Evolutionary conservation across 2,888 invertebrate genomes (phyloP), one percentile per base, ranked within the genome.

Genomic region (Cyclophora albipunctata): DNA sequence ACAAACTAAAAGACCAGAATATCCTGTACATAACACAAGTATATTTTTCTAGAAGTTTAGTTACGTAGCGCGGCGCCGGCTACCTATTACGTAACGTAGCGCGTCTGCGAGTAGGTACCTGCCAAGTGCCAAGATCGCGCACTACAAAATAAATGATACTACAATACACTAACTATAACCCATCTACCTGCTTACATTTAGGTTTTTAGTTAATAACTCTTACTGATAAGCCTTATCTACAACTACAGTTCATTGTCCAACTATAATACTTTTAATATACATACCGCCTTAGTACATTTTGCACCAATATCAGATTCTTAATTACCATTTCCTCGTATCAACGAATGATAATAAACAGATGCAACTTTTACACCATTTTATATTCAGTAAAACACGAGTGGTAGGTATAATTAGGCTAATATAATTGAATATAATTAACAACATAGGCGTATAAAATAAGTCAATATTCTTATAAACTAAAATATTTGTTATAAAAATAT

Each of bases 401-500:
- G 20, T 20, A 20, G 20, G 20, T 20, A 20, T 20, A 20, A 20
- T 1, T 20, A 20, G 1, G 20, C 20, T 37, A 7, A 41, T 47
- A 42, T 44, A 50, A 46, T 41, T 52, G 45, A 51, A 43, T 43
- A 48, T 46, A 20, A 37, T 4, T 37, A 37, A 37, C 37, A 37
- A 37, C 2, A 37, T 37, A 37, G 4, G 4, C 4, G 4, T 4
- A 37, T 37, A 37, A 5, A 37, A 37, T 37, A 37, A 37, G 37
- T 37, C 37, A 5, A 37, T 37, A 5, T 37, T 37, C 42, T 40
- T 48, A 47, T 45, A 49, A 20, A 20, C 45, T 45, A 51, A 55
- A 54, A 59, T 57, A 58, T 57, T 61, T 52, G 43, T 68, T 81
- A 91, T 75, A 92, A 91, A 87, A 91, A 92, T 77, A 92, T 91